Evolutionary conservation across 2,888 invertebrate genomes (phyloP).

Genomic region (Dioctria linearis): DNA sequence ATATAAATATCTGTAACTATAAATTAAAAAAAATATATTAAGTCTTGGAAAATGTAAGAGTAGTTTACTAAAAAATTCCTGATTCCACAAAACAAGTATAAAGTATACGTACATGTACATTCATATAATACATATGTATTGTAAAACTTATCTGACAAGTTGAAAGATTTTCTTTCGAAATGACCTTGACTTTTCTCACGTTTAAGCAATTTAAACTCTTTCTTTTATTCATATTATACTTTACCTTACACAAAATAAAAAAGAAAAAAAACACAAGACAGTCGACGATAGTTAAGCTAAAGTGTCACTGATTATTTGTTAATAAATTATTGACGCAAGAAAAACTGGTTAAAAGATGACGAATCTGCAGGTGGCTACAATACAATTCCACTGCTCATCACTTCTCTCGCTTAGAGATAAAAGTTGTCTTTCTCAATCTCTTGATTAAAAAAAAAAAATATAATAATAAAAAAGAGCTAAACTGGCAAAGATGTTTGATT

Average conservation of each 20-base stretch:
- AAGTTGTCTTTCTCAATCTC: not conserved
- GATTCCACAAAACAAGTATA: too few relatives aligned
- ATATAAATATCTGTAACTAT: too few relatives aligned
- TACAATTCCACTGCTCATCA: not conserved
- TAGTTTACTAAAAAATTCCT: too few relatives aligned
- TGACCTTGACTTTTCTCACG: conserved; percentile 36
- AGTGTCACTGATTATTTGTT: not conserved
- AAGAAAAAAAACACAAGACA: not conserved
- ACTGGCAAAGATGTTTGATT: not conserved
- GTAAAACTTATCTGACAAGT: too few relatives aligned
- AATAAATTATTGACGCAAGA: not conserved
- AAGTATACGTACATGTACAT: too few relatives aligned
- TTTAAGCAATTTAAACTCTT: conserved; percentile 22
- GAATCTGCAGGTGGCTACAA: conserved; percentile 9
- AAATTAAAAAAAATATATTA: too few relatives aligned
- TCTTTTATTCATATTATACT: not conserved
- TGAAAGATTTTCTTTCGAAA: not conserved
- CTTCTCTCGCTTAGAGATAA: conserved; percentile 31
- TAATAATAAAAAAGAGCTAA: not conserved
- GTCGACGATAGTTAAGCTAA: not conserved
- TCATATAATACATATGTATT: too few relatives aligned
- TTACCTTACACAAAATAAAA: not conserved
- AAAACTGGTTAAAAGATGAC: conserved; percentile 10
- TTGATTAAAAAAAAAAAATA: not conserved
- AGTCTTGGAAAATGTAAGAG: too few relatives aligned